Percentiles rank a stretch among this genome's conserved stretches.
These are phyloP conservation scores for Heterotilapia buettikoferi DNA, from an alignment of 2,113 vertebrate genomes.

Conservation along the genomic window DNA sequence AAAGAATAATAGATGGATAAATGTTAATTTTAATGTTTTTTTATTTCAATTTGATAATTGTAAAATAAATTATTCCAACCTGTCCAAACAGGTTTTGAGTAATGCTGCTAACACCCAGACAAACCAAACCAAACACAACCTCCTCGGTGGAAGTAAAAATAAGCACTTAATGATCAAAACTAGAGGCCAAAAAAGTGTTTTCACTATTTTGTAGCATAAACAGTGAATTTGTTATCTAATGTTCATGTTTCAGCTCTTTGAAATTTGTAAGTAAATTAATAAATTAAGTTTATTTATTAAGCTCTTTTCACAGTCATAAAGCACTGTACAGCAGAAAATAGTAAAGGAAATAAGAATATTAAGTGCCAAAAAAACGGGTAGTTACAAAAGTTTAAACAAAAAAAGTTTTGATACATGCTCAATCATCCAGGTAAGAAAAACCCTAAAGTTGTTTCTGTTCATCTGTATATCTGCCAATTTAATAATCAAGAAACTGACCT, in stretches of 20 bases:
- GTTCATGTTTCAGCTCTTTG: background rate
- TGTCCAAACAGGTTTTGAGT: background rate
- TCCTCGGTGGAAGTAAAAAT: background rate
- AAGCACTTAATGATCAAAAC: background rate
- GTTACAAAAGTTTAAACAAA: background rate
- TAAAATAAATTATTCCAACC: background rate
- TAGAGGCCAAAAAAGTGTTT: background rate
- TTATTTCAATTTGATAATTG: background rate
- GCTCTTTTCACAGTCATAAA: background rate
- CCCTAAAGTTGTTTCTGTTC: background rate
- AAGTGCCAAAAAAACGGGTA: rapidly evolving
- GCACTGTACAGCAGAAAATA: background rate
- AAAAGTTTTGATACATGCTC: background rate
- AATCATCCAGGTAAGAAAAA: background rate
- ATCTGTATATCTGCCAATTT: background rate
- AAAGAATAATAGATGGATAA: background rate
- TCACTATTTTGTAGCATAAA: background rate
- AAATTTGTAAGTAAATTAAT: background rate
- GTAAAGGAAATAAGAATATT: background rate
- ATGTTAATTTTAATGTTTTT: background rate
- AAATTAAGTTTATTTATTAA: background rate
- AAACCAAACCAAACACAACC: background rate
- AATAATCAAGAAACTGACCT: background rate
- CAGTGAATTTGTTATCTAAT: background rate
- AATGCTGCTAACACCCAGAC: background rate